These are phyloP conservation scores for Dasysyrphus albostriatus DNA, from an alignment of 2,888 invertebrate genomes.

Conservation along the genomic window DNA sequence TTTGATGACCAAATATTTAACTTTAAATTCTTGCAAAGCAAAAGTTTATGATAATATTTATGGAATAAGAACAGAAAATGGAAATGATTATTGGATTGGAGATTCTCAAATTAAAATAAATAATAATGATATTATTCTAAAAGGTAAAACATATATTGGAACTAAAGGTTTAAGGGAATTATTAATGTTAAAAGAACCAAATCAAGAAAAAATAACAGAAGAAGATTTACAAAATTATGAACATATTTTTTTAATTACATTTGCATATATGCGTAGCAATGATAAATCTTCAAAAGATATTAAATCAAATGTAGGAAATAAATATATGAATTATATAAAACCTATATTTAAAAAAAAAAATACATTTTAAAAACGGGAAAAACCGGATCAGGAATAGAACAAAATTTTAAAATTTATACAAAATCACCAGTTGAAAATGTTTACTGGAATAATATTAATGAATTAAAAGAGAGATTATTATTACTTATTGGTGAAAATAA, in stretches of 20 bases:
- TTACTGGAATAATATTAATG: slow-evolving; percentile 37
- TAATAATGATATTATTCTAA: background rate
- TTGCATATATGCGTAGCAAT: slow-evolving; percentile 1
- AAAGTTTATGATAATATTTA: slow-evolving; percentile 25
- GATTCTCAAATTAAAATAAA: slow-evolving; percentile 22
- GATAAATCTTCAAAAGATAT: too few relatives aligned
- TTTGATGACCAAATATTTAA: slow-evolving; percentile 13
- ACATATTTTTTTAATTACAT: slow-evolving; percentile 28
- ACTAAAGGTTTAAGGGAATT: slow-evolving; percentile 20
- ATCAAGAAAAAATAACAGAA: slow-evolving; percentile 8
- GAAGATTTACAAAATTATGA: slow-evolving; percentile 27
- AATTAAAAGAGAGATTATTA: slow-evolving; percentile 29
- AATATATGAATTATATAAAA: slow-evolving; percentile 39
- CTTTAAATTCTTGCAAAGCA: background rate
- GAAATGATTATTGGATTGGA: slow-evolving; percentile 19
- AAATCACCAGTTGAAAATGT: slow-evolving; percentile 29
- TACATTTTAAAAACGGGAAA: too few relatives aligned
- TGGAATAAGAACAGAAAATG: slow-evolving; percentile 23
- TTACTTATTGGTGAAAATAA: slow-evolving; percentile 32
- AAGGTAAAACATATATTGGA: slow-evolving; percentile 20
- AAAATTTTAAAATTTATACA: slow-evolving; percentile 35
- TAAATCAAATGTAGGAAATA: background rate
- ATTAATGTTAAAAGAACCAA: slow-evolving; percentile 32
- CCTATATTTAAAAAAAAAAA: slow-evolving; percentile 5
- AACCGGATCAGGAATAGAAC: slow-evolving; percentile 13